These are phyloP conservation scores for Notothenia rossii DNA, from an alignment of 2,113 vertebrate species.

Conservation along the genomic window DNA sequence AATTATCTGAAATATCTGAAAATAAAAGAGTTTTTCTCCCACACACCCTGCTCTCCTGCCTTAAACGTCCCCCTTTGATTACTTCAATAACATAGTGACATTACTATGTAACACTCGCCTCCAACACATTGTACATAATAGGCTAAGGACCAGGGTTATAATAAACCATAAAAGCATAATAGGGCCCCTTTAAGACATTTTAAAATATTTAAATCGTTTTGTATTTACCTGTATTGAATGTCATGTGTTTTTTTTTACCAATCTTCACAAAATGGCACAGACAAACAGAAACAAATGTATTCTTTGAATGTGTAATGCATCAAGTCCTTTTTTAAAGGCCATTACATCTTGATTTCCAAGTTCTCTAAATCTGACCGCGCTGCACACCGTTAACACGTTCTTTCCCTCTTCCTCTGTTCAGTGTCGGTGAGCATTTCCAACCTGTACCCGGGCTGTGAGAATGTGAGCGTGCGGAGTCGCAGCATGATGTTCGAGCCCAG, in stretches of 20 bases:
- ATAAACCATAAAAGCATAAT: too few relatives aligned
- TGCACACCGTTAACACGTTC: neutral
- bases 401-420: constrained; percentile 59
- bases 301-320: neutral
- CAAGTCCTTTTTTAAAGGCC: neutral
- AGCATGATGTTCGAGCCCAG: constrained; percentile 99
- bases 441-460: constrained; percentile 97
- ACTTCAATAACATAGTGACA: too few relatives aligned
- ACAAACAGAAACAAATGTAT: too few relatives aligned
- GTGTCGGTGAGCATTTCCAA: constrained; percentile 96
- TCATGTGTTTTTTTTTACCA: too few relatives aligned
- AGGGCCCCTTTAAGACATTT: neutral
- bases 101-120: too few relatives aligned
- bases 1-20: neutral
- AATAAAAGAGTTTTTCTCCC: too few relatives aligned
- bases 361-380: neutral
- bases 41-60: too few relatives aligned
- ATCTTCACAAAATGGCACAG: too few relatives aligned
- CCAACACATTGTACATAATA: too few relatives aligned
- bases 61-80: too few relatives aligned
- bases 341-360: neutral
- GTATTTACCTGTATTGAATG: neutral
- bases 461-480: constrained; percentile 96
- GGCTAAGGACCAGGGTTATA: too few relatives aligned
- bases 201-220: neutral